Conservation (phyloP, 2,797 vertebrate genomes). For the Artibeus jamaicensis region DNA sequence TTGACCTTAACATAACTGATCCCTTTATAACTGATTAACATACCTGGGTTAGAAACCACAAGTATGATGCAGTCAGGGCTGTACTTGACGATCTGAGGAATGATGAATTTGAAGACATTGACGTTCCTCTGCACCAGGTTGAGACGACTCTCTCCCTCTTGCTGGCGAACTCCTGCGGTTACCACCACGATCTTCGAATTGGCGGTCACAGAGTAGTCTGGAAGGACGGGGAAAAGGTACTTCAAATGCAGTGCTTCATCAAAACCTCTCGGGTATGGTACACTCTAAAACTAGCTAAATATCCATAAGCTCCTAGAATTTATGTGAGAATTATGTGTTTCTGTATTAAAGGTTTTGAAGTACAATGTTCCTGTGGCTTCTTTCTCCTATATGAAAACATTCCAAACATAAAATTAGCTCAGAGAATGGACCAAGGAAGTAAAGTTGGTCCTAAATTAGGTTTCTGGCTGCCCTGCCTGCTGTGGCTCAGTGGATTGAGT, state of each 20-base stretch:
- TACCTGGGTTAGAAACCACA: conserved; percentile 98
- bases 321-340: not conserved
- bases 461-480: not conserved
- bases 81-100: conserved; percentile 94
- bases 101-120: conserved; percentile 95
- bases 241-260: not conserved
- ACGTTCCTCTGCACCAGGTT: conserved; percentile 98
- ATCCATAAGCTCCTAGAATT: not conserved
- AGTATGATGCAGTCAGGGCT: conserved; percentile 94
- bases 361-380: not conserved
- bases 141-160: conserved; percentile 96
- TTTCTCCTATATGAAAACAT: not conserved
- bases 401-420: not conserved
- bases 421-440: not conserved
- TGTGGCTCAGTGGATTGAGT: no score
- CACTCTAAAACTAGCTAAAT: not conserved
- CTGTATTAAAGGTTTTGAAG: not conserved
- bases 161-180: conserved; percentile 95
- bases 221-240: not conserved
- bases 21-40: fast-evolving
- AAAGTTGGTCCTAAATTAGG: not conserved
- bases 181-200: conserved; percentile 95
- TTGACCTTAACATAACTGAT: not conserved
- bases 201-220: conserved; percentile 94
- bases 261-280: not conserved